Percentiles rank a stretch among this genome's conserved stretches.
Conservation (phyloP, 2,888 invertebrate species). For the Athalia cordata region DNA sequence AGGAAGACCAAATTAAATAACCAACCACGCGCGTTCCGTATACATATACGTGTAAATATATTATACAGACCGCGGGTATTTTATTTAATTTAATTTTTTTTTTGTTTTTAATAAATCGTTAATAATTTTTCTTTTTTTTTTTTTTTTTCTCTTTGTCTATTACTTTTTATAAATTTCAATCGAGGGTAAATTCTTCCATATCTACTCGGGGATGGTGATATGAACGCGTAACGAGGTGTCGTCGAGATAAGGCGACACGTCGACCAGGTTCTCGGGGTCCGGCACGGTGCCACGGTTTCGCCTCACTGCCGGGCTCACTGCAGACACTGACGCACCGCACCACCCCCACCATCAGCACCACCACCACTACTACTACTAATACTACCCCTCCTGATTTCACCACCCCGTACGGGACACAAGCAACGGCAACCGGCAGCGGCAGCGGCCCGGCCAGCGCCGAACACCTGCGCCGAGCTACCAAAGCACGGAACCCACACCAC, state of each 20-base stretch:
- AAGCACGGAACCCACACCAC: slow-evolving; percentile 42
- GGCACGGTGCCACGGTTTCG: slow-evolving; percentile 71
- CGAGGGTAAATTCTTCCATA: too few relatives aligned
- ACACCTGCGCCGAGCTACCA: slow-evolving; percentile 52
- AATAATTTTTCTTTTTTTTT: too few relatives aligned
- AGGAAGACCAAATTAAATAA: too few relatives aligned
- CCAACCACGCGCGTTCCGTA: too few relatives aligned
- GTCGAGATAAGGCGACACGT: slow-evolving; percentile 58
- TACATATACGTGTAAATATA: too few relatives aligned
- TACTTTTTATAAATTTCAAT: too few relatives aligned
- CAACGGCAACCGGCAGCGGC: slow-evolving; percentile 60
- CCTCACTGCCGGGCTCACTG: slow-evolving; percentile 72
- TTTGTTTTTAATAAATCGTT: too few relatives aligned
- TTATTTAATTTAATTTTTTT: too few relatives aligned
- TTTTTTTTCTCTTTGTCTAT: too few relatives aligned
- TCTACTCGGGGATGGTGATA: slow-evolving; percentile 44
- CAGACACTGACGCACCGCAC: slow-evolving; percentile 71
- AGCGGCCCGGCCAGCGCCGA: slow-evolving; percentile 64
- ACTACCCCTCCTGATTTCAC: slow-evolving; percentile 57
- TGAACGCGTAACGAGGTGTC: slow-evolving; percentile 42
- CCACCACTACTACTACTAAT: too few relatives aligned
- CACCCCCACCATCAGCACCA: slow-evolving; percentile 50
- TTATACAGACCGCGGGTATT: too few relatives aligned
- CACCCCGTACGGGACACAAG: slow-evolving; percentile 55
- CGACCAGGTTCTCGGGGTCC: slow-evolving; percentile 66